A percentile compares a stretch with the other conserved stretches of the same genome.
phyloP scores from a whole-genome alignment of 2,113 vertebrate species.

The Ceratotherium simum region DNA sequence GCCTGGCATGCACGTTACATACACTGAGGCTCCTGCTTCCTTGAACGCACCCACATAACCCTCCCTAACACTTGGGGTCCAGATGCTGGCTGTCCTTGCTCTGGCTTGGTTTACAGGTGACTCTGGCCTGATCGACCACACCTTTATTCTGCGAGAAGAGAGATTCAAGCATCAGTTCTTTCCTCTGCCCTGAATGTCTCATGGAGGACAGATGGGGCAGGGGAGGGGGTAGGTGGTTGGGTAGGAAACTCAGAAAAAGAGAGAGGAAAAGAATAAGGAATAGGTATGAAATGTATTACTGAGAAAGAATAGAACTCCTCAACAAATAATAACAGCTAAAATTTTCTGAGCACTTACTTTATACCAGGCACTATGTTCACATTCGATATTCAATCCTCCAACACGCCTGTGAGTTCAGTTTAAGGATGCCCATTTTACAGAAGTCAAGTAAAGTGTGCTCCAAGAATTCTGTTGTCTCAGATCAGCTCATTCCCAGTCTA shows the following conservation, averaged over 20 bases:
- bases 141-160: neutral
- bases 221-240: rapidly evolving
- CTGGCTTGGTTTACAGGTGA: neutral
- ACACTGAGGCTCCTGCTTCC: neutral
- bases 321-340: neutral
- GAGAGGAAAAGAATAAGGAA: neutral
- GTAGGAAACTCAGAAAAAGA: neutral
- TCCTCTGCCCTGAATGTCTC: neutral
- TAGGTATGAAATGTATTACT: neutral
- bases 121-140: neutral
- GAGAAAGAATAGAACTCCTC: neutral
- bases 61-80: neutral
- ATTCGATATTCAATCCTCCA: neutral
- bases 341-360: neutral
- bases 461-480: neutral
- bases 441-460: neutral
- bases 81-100: neutral
- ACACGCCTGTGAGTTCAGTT: neutral
- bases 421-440: neutral
- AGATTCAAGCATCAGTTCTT: neutral
- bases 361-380: neutral
- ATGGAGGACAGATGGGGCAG: rapidly evolving
- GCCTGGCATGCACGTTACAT: rapidly evolving
- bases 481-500: neutral
- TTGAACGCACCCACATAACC: rapidly evolving